Evolutionary conservation across 2,888 invertebrate species (phyloP).

Genomic region (Sinhomidia bicolor): DNA sequence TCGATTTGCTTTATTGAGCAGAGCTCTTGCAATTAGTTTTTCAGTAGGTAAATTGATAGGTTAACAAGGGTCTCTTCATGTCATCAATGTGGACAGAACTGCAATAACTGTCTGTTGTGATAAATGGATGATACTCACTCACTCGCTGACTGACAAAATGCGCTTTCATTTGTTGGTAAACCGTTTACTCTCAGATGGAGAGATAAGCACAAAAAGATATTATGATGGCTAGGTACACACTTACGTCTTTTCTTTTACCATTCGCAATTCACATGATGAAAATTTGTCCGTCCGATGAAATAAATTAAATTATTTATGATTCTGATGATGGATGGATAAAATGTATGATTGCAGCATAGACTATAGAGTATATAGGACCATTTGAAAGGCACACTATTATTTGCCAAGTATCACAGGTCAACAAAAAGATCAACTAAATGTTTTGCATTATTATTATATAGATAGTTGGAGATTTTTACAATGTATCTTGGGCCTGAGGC

Average conservation of each 20-base stretch:
- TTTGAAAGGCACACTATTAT: constrained; percentile 1
- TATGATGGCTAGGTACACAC: no score
- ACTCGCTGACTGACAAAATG: not conserved
- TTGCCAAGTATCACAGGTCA: constrained; percentile 12
- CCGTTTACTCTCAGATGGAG: not conserved
- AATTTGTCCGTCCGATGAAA: constrained; percentile 5
- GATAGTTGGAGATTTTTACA: not conserved
- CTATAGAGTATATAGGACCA: no score
- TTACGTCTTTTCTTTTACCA: no score
- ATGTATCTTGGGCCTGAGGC: constrained; percentile 58
- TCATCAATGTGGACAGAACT: not conserved
- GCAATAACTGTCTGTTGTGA: constrained; percentile 2
- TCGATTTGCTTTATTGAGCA: no score
- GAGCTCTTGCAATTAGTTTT: constrained; percentile 6
- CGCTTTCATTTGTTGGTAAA: not conserved
- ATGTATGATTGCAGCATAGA: constrained; percentile 20
- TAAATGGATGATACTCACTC: constrained; percentile 13
- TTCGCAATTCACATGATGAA: no score
- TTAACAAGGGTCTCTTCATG: constrained; percentile 23
- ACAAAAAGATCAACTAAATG: not conserved
- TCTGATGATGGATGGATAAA: constrained; percentile 38
- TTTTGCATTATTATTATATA: no score
- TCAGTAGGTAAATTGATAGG: not conserved
- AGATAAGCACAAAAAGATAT: no score
- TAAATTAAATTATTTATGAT: constrained; percentile 43